Conservation (phyloP, 2,797 vertebrate species). For the Balearica regulorum region DNA sequence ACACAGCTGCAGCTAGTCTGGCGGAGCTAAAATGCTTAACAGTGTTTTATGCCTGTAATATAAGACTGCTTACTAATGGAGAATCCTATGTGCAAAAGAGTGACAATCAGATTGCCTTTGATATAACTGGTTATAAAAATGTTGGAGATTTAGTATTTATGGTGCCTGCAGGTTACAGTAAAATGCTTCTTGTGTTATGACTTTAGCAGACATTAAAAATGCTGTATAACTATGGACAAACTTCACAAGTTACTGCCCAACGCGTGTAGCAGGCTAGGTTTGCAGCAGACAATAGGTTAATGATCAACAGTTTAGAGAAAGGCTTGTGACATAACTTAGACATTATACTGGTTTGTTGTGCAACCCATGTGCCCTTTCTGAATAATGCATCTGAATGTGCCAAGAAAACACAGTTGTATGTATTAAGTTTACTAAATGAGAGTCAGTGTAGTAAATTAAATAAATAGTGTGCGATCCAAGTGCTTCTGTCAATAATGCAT, state of each 20-base stretch:
- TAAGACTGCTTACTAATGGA: constrained; percentile 65
- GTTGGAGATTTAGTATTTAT: constrained; percentile 64
- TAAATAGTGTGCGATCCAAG: constrained; percentile 45
- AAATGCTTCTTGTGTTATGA: constrained; percentile 53
- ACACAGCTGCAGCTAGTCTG: constrained; percentile 69
- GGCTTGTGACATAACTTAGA: constrained; percentile 14
- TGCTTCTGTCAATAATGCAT: constrained; percentile 59
- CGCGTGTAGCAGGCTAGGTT: neutral
- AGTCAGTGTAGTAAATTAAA: constrained; percentile 49
- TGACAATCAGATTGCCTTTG: constrained; percentile 67
- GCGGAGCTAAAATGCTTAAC: constrained; percentile 68
- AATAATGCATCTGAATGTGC: neutral
- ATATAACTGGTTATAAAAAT: constrained; percentile 72
- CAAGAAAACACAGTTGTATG: neutral
- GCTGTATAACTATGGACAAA: neutral
- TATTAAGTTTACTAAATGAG: constrained; percentile 29
- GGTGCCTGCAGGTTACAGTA: constrained; percentile 62
- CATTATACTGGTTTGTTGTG: neutral
- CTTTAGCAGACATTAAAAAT: constrained; percentile 56
- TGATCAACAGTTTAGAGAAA: constrained; percentile 2
- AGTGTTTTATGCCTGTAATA: constrained; percentile 71
- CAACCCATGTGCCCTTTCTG: neutral
- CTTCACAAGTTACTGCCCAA: constrained; percentile 20
- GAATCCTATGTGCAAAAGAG: constrained; percentile 55
- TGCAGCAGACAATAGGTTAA: neutral